Evolutionary conservation across 2,888 invertebrate genomes (phyloP), one percentile per base, ranked within the genome.

Genomic region (Brachyopa scutellaris): DNA sequence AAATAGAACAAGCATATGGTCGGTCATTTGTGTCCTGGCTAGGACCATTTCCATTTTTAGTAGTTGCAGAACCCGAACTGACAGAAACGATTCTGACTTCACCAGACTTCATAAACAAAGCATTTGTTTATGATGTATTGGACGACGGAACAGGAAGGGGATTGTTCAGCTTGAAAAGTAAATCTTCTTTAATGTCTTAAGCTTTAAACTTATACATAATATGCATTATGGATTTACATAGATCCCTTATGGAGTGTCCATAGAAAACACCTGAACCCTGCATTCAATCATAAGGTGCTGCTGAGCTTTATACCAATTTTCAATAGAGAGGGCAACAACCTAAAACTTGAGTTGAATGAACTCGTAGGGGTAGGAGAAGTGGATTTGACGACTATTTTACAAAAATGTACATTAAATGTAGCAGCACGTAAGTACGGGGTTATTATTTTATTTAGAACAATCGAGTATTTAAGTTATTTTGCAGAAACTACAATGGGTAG

Each of bases 401-500:
- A 89, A 64, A 84, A 85, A 4, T 87, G 87, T 23, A 87, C 89
- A 1, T 33, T 89, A 11, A 86, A 86, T 26, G 85, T 88, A 38
- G 88, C 89, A 11, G 87, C 88, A 45, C 86, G 90, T 90, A 82
- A 87, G 88, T 86, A 7, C 6, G n/a, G 0, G 0, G 6, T 26
- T 26, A 5, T 26, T 26, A 5, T 26, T 45, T 26, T 0, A 15
- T n/a, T 33, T 6, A 33, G 17, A 33, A 19, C 5, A n/a, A n/a
- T n/a, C n/a, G n/a, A n/a, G n/a, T n/a, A n/a, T n/a, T n/a, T n/a
- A 1, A 19, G 9, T 23, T 55, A 11, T 33, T 61, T 26, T 11
- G 6, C 8, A 89, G 89, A 88, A 83, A 90, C 89, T 0, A 89
- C 89, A 7, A 90, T 90, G 90, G 89, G 90, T 0, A 86, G 85